Evolutionary conservation across 1,140 invertebrate species (phyloP), one percentile per base, ranked within the genome.

Genomic region (Leptinotarsa lineolata): DNA sequence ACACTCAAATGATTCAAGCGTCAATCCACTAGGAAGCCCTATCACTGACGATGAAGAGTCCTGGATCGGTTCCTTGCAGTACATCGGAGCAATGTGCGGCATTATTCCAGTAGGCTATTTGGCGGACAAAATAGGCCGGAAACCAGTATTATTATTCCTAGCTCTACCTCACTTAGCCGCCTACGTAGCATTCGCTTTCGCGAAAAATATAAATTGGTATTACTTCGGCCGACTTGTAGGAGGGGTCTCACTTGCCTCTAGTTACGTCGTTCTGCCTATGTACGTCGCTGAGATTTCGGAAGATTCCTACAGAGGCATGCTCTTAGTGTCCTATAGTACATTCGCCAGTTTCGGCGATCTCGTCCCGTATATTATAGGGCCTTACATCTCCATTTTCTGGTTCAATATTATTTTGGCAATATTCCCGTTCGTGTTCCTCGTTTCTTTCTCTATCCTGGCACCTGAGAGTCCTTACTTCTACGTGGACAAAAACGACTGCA

Each of bases 31-130:
- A 89, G 69, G 70, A 0, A 84, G 84, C 0, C 75, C 76, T 3
- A 72, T 89, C 8, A 86, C 83, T 0, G 22, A 73, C 0, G 86
- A 89, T 4, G 85, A 93, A 78, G 84, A 85, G 65, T 91, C 94
- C 0, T 96, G 93, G 94, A 92, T 96, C 72, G 92, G 91, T 0
- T 93, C 93, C 0, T 83, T 96, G 8, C 85, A 95, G 65, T 89
- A 93, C 0, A 80, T 96, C 18, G 94, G 94, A 16, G 92, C 94
- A 20, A 86, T 94, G n/a, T 78, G 92, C 30, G 93, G 93, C 18
- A 88, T 89, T 0, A 88, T 90, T 74, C 82, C 86, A 11, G 88
- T 87, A 2, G 90, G 89, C 48, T 85, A 89, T 12, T 79, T 89
- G 13, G 90, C 94, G 86, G 92, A 94, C 77, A 88, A 54, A 54